Evolutionary conservation across 2,888 invertebrate genomes (phyloP), one percentile per base, ranked within the genome.

Genomic region (Timema podura): DNA sequence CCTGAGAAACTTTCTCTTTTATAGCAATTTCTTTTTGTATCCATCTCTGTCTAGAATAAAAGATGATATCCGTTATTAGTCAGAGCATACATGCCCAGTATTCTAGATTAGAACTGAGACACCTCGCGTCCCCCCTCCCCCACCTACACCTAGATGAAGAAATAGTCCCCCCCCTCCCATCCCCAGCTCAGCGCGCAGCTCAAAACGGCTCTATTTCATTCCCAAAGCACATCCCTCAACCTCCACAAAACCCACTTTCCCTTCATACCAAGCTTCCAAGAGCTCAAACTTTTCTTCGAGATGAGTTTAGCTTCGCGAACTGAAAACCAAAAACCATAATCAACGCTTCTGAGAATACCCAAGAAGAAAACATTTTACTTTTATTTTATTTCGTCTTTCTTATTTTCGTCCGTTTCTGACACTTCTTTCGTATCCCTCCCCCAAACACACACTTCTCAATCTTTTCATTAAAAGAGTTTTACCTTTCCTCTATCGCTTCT

Each of bases 151-250:
- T 30, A 30, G 30, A 30, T 30, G 30, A 30, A 30, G 30, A 30
- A 30, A 30, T 51, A n/a, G 51, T 3, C 61, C 10, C 44, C 61
- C 61, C 16, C 13, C 61, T 0, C 11, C 30, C n/a, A 7, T 6
- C 1, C 57, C 9, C 8, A 9, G 11, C 6, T 61, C 61, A 61
- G 30, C 61, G 6, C 45, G 44, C 30, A 44, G 61, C 61, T 30
- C 30, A 30, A 30, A 30, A 30, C 30, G 30, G 30, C 30, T 30
- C 30, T 30, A 66, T 69, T 69, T 69, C 69, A 69, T 69, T 69
- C 66, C 65, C 69, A 54, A 15, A 65, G 65, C 69, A 69, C 69
- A 69, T 69, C 69, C 69, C 65, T 69, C 30, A 30, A 30, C 30
- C 30, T 30, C 30, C 30, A 1, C 1, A 30, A 30, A 3, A 30